A percentile compares a stretch with the other conserved stretches of the same genome.
These are phyloP conservation scores for Notarius lentiginosus DNA, from an alignment of 2,113 vertebrate species.

Conservation along the genomic window DNA sequence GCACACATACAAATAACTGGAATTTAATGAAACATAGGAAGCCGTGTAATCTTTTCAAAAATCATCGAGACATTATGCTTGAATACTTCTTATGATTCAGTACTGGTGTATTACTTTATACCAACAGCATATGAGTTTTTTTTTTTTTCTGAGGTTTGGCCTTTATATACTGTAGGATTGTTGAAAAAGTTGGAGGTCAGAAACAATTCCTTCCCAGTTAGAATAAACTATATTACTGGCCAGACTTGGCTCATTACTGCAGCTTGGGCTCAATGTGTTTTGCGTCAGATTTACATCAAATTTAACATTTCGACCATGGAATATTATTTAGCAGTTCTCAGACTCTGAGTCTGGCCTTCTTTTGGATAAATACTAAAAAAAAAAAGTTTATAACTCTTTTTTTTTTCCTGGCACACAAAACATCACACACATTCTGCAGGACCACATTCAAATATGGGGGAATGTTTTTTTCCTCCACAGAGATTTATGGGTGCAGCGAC, in stretches of 20 bases:
- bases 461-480: background rate
- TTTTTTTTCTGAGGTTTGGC: conserved; percentile 17
- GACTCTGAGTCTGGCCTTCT: conserved; percentile 15
- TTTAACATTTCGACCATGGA: conserved; percentile 37
- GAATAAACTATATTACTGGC: background rate
- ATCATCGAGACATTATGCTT: background rate
- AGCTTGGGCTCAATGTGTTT: background rate
- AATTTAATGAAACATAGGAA: conserved; percentile 19
- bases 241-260: background rate
- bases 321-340: conserved; percentile 28
- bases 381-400: conserved; percentile 22
- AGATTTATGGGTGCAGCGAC: conserved; percentile 19
- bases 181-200: conserved; percentile 29
- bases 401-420: conserved; percentile 11
- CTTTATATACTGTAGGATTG: conserved; percentile 37
- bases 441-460: conserved; percentile 7
- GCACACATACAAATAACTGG: background rate
- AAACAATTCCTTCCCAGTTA: conserved; percentile 23
- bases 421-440: conserved; percentile 11
- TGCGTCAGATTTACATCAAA: conserved; percentile 24
- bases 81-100: conserved; percentile 18
- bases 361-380: conserved; percentile 26
- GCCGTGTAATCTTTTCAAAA: background rate
- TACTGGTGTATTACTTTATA: background rate
- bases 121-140: background rate